Evolutionary conservation across 2,113 vertebrate genomes (phyloP).

Genomic region (Dasypus novemcinctus): DNA sequence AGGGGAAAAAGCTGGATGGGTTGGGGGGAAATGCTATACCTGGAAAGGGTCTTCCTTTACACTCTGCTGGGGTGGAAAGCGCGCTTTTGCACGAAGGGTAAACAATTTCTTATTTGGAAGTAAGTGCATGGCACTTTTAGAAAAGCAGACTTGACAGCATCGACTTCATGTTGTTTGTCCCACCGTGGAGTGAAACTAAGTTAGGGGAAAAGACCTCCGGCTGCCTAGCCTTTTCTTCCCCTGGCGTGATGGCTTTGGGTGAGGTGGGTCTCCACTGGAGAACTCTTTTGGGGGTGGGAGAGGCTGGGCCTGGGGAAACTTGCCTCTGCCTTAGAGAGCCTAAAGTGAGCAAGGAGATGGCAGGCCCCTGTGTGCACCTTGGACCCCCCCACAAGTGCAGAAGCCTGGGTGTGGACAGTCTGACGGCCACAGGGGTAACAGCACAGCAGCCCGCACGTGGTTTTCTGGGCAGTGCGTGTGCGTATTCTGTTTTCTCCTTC

Average conservation of each 20-base stretch:
- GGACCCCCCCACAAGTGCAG: background rate
- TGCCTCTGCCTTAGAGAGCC: background rate
- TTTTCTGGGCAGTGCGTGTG: fast-evolving
- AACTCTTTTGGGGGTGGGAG: background rate
- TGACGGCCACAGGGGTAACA: fast-evolving
- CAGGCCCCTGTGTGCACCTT: background rate
- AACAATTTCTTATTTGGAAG: too few relatives aligned
- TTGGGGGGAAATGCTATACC: too few relatives aligned
- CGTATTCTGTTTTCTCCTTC: background rate
- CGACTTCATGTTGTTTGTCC: too few relatives aligned
- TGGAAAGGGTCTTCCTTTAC: too few relatives aligned
- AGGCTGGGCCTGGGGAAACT: background rate
- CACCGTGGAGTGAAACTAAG: too few relatives aligned
- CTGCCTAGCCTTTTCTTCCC: fast-evolving
- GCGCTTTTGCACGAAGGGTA: too few relatives aligned
- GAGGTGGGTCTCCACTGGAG: background rate
- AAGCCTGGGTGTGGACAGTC: fast-evolving
- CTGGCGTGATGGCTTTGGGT: fast-evolving
- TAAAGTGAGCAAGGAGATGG: background rate
- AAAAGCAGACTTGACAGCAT: background rate
- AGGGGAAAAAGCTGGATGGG: too few relatives aligned
- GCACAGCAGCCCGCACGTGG: background rate
- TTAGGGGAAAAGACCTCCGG: background rate
- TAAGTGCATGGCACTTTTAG: fast-evolving
- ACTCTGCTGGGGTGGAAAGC: background rate